Evolutionary conservation across 2,888 invertebrate species (phyloP).

Genomic region (Furcula furcula): DNA sequence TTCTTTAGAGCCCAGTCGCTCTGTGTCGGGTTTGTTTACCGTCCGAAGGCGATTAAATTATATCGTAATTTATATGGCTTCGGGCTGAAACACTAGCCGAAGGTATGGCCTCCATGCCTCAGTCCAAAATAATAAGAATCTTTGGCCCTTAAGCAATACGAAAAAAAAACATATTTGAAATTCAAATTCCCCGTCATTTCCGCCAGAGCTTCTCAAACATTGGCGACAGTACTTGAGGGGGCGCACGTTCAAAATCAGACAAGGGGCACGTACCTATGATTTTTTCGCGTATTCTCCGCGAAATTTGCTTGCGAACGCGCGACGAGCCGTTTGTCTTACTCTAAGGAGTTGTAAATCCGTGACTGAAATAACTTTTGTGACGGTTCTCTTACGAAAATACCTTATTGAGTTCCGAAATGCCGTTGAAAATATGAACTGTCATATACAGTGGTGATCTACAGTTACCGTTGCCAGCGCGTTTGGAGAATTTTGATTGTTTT

Average conservation of each 20-base stretch:
- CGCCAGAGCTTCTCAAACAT: conserved; percentile 17
- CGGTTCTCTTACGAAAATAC: conserved; percentile 31
- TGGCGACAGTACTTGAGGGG: conserved; percentile 10
- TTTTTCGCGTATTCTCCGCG: conserved; percentile 30
- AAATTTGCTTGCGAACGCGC: conserved; percentile 55
- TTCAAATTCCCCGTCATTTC: conserved; percentile 25
- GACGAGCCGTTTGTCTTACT: conserved; percentile 56
- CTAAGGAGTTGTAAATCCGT: conserved; percentile 55
- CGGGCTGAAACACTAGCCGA: no score
- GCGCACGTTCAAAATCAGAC: conserved; percentile 25
- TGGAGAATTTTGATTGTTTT: no score
- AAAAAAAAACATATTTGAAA: conserved; percentile 22
- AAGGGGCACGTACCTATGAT: conserved; percentile 25
- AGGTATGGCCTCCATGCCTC: no score
- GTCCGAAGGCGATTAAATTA: no score
- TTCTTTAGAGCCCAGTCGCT: no score
- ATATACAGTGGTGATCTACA: conserved; percentile 28
- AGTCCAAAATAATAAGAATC: no score
- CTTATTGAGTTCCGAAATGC: conserved; percentile 44
- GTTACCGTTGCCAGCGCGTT: background rate
- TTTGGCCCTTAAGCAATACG: no score
- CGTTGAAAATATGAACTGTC: conserved; percentile 48
- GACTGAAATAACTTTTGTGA: conserved; percentile 55
- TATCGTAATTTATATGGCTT: no score
- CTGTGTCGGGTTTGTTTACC: no score